These are phyloP conservation scores for Omphaloscelis lunosa DNA, from an alignment of 2,888 invertebrate genomes.

Conservation along the genomic window DNA sequence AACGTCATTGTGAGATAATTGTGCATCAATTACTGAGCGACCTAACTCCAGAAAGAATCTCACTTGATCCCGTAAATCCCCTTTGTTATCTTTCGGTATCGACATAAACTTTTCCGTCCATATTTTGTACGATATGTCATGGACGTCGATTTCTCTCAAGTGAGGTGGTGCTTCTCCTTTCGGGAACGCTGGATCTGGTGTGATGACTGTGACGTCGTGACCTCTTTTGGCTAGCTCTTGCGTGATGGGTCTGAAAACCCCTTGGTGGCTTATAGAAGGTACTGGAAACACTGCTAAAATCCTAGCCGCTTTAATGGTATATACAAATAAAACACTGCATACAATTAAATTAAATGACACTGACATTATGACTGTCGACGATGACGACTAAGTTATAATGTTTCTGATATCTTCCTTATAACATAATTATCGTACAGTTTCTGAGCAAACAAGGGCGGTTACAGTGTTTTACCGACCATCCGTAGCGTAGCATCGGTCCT, in stretches of 20 bases:
- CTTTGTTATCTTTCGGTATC: slow-evolving; percentile 28
- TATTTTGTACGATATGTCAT: slow-evolving; percentile 70
- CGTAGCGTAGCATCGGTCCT: not conserved
- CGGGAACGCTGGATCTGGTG: slow-evolving; percentile 75
- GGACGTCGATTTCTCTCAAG: slow-evolving; percentile 78
- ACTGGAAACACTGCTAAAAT: slow-evolving; percentile 59
- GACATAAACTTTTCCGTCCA: slow-evolving; percentile 46
- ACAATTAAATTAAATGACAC: not conserved
- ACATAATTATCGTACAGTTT: not conserved
- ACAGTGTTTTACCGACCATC: not conserved
- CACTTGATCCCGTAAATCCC: slow-evolving; percentile 47
- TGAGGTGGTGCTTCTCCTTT: slow-evolving; percentile 69
- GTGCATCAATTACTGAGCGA: slow-evolving; percentile 44
- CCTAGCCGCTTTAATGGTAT: slow-evolving; percentile 40
- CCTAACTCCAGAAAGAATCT: slow-evolving; percentile 41
- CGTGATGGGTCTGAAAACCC: slow-evolving; percentile 72
- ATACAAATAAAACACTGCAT: slow-evolving; percentile 22
- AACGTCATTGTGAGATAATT: slow-evolving; percentile 61
- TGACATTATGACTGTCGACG: slow-evolving; percentile 9
- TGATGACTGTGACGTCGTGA: slow-evolving; percentile 80
- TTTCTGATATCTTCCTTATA: not conserved
- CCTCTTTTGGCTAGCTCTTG: slow-evolving; percentile 78
- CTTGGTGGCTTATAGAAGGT: slow-evolving; percentile 63
- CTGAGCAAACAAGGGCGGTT: not conserved
- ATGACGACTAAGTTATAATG: not conserved